Evolutionary conservation across 2,888 invertebrate genomes (phyloP).

Genomic region (Beris morrisii): DNA sequence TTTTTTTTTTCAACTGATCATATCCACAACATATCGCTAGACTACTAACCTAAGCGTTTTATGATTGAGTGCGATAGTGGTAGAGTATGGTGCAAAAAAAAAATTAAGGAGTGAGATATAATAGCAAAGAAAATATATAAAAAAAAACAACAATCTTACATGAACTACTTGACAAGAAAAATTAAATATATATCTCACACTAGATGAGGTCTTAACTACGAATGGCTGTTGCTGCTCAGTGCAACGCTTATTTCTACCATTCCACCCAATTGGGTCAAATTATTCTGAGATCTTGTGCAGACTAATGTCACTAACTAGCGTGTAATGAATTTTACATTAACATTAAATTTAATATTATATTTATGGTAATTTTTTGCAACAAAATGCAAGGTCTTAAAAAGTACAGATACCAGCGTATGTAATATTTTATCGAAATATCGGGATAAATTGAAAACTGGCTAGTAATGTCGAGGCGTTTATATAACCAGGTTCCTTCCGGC

Average conservation of each 20-base stretch:
- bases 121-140: no score
- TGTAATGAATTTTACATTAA: no score
- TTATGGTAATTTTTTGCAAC: no score
- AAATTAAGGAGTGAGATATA: background rate
- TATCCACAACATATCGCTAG: constrained; percentile 1
- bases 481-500: no score
- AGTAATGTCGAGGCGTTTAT: no score
- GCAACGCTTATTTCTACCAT: constrained; percentile 37
- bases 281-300: constrained; percentile 6
- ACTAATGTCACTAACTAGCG: no score
- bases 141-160: background rate
- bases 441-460: no score
- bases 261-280: constrained; percentile 31
- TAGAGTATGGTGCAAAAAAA: constrained; percentile 12
- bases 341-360: no score
- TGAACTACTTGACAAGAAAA: constrained; percentile 8
- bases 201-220: constrained; percentile 35
- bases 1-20: constrained; percentile 1
- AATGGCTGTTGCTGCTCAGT: constrained; percentile 30
- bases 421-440: no score
- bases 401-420: no score
- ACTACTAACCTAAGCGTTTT: constrained; percentile 13
- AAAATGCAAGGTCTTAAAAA: no score
- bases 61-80: background rate
- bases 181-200: constrained; percentile 23